These are phyloP conservation scores for Xerus inauris DNA, from an alignment of 2,113 vertebrate species.

Conservation along the genomic window DNA sequence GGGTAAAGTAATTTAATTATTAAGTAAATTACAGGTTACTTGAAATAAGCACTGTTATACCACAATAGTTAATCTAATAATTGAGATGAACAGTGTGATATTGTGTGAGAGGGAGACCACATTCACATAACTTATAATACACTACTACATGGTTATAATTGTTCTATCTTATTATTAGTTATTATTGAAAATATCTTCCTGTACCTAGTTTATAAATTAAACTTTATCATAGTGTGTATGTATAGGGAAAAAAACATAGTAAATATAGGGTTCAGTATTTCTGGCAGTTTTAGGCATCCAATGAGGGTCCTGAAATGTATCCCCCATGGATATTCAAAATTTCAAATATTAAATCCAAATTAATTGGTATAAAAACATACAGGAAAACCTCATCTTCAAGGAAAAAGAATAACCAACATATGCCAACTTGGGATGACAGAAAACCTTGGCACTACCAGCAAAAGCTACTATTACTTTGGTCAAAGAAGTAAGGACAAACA, in stretches of 20 bases:
- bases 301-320: not conserved
- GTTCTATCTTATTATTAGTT: not conserved
- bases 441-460: not conserved
- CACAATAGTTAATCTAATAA: not conserved
- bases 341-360: not conserved
- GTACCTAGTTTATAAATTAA: not conserved
- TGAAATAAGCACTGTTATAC: not conserved
- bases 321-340: not conserved
- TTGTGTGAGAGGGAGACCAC: not conserved
- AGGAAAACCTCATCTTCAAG: not conserved
- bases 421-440: not conserved
- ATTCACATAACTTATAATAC: not conserved
- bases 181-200: not conserved
- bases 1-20: not conserved
- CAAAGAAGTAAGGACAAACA: not conserved
- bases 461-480: not conserved
- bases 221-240: not conserved
- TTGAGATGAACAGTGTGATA: not conserved
- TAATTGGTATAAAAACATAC: not conserved
- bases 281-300: not conserved
- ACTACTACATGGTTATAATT: not conserved
- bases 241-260: not conserved
- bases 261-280: not conserved
- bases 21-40: not conserved
- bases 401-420: not conserved